phyloP scores from a whole-genome alignment of 1,140 invertebrate species.

The Zaprionus taronus region DNA sequence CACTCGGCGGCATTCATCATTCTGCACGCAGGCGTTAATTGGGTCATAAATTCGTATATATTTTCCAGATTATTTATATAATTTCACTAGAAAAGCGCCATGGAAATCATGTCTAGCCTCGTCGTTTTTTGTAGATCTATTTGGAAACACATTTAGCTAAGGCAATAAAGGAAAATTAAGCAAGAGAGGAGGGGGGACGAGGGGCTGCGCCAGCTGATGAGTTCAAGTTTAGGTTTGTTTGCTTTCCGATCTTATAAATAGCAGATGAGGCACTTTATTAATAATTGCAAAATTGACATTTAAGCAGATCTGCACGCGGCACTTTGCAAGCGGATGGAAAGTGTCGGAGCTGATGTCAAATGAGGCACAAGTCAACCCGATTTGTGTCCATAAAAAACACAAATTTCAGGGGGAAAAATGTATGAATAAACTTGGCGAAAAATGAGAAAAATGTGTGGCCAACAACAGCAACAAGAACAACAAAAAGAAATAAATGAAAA shows the following conservation, averaged over 20 bases:
- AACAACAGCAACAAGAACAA: slow-evolving; percentile 24
- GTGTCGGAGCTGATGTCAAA: slow-evolving; percentile 13
- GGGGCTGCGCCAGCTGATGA: slow-evolving; percentile 22
- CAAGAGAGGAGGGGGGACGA: background rate
- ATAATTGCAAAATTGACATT: slow-evolving; percentile 37
- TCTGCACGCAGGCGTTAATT: slow-evolving; percentile 72
- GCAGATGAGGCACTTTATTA: slow-evolving; percentile 13
- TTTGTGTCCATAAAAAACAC: slow-evolving; percentile 15
- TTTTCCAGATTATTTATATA: slow-evolving; percentile 71
- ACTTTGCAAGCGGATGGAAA: slow-evolving; percentile 22
- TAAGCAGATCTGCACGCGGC: slow-evolving; percentile 50
- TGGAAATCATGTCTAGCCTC: slow-evolving; percentile 25
- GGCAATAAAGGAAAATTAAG: slow-evolving; percentile 10
- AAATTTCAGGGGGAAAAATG: slow-evolving; percentile 35
- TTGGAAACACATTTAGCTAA: slow-evolving; percentile 40
- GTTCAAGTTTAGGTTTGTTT: slow-evolving; percentile 73
- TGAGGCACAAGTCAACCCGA: background rate
- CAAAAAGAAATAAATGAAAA: slow-evolving; percentile 12
- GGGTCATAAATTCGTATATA: slow-evolving; percentile 73
- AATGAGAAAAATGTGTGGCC: slow-evolving; percentile 32
- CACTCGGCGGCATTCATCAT: slow-evolving; percentile 49
- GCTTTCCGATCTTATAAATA: slow-evolving; percentile 17
- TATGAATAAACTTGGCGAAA: slow-evolving; percentile 25
- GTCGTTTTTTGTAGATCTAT: slow-evolving; percentile 19
- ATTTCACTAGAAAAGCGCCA: slow-evolving; percentile 24